Evolutionary conservation across 1,140 invertebrate species (phyloP).

Genomic region (Reticulitermes speratus): DNA sequence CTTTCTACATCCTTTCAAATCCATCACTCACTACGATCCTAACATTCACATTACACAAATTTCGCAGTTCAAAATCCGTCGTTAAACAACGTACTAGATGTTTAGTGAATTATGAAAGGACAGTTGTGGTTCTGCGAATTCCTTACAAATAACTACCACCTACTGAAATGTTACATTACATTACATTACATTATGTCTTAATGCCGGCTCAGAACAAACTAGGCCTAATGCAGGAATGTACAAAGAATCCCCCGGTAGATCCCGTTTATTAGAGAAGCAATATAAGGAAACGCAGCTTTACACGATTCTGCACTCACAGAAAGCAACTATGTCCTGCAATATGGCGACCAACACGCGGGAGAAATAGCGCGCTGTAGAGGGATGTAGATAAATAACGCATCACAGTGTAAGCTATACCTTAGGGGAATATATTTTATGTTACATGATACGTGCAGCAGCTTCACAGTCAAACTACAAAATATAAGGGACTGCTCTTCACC

Average conservation of each 20-base stretch:
- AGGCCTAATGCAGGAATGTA: background rate
- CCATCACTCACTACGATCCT: no score
- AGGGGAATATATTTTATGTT: background rate
- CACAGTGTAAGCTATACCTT: background rate
- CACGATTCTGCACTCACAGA: background rate
- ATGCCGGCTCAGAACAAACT: no score
- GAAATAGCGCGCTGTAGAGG: background rate
- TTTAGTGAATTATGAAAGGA: no score
- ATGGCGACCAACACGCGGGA: no score
- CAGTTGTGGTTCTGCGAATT: no score
- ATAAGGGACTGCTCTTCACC: background rate
- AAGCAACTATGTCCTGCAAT: background rate
- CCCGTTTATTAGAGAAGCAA: background rate
- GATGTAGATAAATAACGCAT: background rate
- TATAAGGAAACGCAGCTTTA: background rate
- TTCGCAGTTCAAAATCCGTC: no score
- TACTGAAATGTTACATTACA: no score
- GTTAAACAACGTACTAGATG: no score
- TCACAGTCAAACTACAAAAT: slow-evolving; percentile 19
- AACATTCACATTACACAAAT: no score
- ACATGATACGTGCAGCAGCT: background rate
- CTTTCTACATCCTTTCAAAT: no score
- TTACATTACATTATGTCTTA: no score
- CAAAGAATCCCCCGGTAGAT: background rate
- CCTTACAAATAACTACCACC: no score